Evolutionary conservation across 2,797 vertebrate genomes (phyloP), one percentile per base, ranked within the genome.

Genomic region (Babyrousa celebensis): DNA sequence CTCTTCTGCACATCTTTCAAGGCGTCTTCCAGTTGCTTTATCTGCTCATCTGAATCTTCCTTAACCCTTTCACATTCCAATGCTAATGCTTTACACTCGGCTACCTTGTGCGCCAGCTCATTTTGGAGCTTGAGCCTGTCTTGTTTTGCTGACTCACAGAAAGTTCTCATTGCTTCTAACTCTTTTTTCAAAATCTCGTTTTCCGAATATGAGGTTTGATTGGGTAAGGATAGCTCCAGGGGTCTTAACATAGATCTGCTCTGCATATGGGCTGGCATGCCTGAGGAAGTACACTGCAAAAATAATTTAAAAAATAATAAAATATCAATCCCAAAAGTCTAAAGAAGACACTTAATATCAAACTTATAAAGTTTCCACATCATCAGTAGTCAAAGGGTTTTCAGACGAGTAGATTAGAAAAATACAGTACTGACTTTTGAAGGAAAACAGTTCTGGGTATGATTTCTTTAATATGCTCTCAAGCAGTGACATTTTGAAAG

Each of bases 1-100:
- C 99, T 99, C 98, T 99, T 99, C 99, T 99, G 99, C 23, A 99
- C 99, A 0, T 99, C 99, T 27, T 99, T 99, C 56, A 99, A 85
- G 1, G 99, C 99, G 0, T 99, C 99, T 96, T 99, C 99, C 29
- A 99, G 98, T 20, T 99, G 99, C 17, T 98, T 99, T 65, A 99
- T 98, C 98, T 99, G 99, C 68, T 98, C 98, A 5, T 99, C 99
- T 0, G 99, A 99, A 75, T 99, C 99, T 0, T 97, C 98, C 97
- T 99, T 99, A 97, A 98, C 98, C 9, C 98, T 70, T 48, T 99
- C 99, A 1, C 99, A 98, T 95, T 99, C 99, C 0, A 99, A 97
- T 0, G 96, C 98, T 86, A 99, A 97, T 0, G 99, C 99, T 48
- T 99, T 98, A 89, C 99, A 99, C 88, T 99, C 99, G 0, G 99